Evolutionary conservation across 37 sponge, comb jelly and placozoan genomes (phyloP).

Genomic region (Petrosia ficiformis): DNA sequence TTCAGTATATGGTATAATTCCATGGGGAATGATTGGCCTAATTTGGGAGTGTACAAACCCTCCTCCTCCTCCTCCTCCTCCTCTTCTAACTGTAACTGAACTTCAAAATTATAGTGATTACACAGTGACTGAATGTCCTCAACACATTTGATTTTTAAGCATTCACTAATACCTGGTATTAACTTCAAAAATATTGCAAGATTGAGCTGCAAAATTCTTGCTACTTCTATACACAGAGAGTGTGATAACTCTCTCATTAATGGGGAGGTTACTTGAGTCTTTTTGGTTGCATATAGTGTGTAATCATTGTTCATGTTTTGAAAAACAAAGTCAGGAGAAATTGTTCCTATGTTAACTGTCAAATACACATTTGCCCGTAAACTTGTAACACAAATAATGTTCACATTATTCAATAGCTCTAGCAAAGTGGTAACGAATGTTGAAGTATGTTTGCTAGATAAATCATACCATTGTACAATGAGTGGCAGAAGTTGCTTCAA

Average conservation of each 20-base stretch:
- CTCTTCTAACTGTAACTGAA: background rate
- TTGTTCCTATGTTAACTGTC: background rate
- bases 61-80: background rate
- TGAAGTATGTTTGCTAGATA: background rate
- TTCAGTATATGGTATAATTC: constrained; percentile 26
- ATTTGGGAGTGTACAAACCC: background rate
- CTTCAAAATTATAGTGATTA: background rate
- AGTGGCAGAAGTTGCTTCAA: background rate
- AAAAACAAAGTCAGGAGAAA: background rate
- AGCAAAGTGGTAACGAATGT: background rate
- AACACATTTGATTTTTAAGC: background rate
- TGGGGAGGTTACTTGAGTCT: background rate
- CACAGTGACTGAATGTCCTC: background rate
- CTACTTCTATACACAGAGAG: background rate
- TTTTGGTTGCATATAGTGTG: background rate
- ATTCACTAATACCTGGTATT: background rate
- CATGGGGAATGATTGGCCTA: constrained; percentile 37
- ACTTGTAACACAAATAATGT: background rate
- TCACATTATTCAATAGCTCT: background rate
- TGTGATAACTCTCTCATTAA: background rate
- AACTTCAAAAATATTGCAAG: background rate
- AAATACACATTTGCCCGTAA: background rate
- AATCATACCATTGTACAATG: background rate
- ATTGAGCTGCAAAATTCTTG: background rate
- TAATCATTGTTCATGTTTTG: background rate